Evolutionary conservation across 2,888 invertebrate species (phyloP), one percentile per base, ranked within the genome.

Genomic region (Gortyna flavago): DNA sequence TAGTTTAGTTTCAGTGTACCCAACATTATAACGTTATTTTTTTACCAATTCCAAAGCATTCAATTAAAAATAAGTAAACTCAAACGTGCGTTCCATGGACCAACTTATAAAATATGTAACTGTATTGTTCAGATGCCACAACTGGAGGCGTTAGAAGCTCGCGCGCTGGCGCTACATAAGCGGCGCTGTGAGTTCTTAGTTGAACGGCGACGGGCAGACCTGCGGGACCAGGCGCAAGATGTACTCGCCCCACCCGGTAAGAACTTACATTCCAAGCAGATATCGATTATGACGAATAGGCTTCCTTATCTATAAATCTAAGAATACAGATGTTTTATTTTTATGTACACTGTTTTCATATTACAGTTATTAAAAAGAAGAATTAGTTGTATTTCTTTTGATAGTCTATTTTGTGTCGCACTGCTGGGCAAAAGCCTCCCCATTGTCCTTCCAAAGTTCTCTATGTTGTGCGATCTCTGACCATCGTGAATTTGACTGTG

Each of bases 181-280:
- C 97, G 98, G 77, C 97, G 98, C 89, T 97, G 98, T 59, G 97
- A 97, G 81, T 98, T 98, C 94, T 95, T 99, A 74, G 97, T 98
- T 89, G 98, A 98, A 93, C 97, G 99, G 62, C 97, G 99, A 57
- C 97, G 99, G 66, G 99, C 99, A 85, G 99, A 99, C 95, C 98
- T 99, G 2, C 97, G 98, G 79, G 99, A 99, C 96, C 99, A 99
- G 95, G 98, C 99, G 75, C 98, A 99, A 91, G 99, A 99, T 95
- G 98, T 98, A 86, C 97, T 98, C 29, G 97, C 98, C 69, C 95
- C 85, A 5, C 79, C 85, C 0, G 84, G 84, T 84, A 62, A 69
- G 18, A 21, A 51, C 18, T 35, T 29, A 38, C 8, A 13, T 16
- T 29, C 18, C 61, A 8, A 29, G 29, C 7, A 29, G 16, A 59